Base-by-base conservation (phyloP, 2,888 invertebrate species). In the Chloromyia formosa region DNA sequence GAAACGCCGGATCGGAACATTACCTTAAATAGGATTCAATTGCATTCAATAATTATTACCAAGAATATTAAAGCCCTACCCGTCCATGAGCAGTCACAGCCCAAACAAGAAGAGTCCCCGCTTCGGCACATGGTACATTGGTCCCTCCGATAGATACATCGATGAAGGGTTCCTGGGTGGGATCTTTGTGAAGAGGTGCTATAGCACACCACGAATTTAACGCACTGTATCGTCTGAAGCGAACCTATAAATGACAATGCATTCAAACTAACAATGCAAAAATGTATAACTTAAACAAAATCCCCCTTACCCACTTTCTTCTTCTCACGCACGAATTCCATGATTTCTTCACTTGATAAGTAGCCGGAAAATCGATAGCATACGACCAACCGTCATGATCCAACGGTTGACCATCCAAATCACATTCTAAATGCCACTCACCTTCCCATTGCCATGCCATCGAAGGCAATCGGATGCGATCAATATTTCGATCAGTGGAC, bases 371-470 rank as follows among this genome's bases (percentile, higher is more conserved):
- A 84, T 97, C 96, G 45, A 96, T 88, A 45, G 96, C 95, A 86
- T 96, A 97, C 73, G 93, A 94, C 96, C 96, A 97, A 16, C 96
- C 96, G 87, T 96, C 94, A 83, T 94, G 93, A 81, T 94, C 94
- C 76, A 96, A 86, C 1, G 94, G 93, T 81, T 95, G 93, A 1
- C 96, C 96, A 83, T 94, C 93, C 79, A 94, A 86, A 3, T 93
- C 92, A 20, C 94, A 88, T 82, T 95, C 95, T 74, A 95, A 87
- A 80, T 93, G 92, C 96, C 97, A 97, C 79, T 95, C 95, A 1
- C 94, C 94, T 86, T 97, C 97, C 97, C 97, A 97, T 81, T 95
- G 93, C 97, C 97, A 97, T 16, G 95, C 95, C 91, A 95, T 93
- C 0, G 96, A 96, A 5, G 97, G 97, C 62, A 97, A 86, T 77